Evolutionary conservation across 2,797 vertebrate genomes (phyloP).

Genomic region (Anguilla pacifica): DNA sequence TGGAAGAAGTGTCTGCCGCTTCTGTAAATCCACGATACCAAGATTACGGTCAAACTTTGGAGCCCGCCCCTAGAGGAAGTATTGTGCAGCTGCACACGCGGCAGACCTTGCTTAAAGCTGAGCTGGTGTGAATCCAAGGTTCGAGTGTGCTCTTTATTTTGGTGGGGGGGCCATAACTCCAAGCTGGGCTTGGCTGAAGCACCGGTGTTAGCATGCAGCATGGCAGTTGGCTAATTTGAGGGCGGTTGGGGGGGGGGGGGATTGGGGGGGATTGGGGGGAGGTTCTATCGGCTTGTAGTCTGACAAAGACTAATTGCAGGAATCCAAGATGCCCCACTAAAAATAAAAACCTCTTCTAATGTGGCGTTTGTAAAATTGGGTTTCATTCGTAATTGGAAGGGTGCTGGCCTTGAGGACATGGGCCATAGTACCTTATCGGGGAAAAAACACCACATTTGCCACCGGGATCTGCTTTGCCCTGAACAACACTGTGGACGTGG

Average conservation of each 20-base stretch:
- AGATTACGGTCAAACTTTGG: neutral
- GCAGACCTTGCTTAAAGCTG: slow-evolving; percentile 23
- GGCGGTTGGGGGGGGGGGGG: neutral
- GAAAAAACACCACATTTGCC: neutral
- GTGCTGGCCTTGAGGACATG: no score
- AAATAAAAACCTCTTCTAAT: neutral
- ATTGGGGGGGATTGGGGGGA: neutral
- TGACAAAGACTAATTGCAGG: slow-evolving; percentile 32
- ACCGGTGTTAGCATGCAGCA: slow-evolving; percentile 45
- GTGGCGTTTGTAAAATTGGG: neutral
- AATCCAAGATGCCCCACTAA: slow-evolving; percentile 16
- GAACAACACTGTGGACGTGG: neutral
- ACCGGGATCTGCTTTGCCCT: neutral
- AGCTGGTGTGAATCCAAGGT: neutral
- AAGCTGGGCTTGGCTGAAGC: slow-evolving; percentile 17
- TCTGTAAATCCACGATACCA: neutral
- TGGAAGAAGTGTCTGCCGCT: neutral
- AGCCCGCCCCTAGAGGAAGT: neutral
- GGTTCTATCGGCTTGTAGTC: slow-evolving; percentile 30
- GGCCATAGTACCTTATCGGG: neutral
- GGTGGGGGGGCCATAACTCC: slow-evolving; percentile 26
- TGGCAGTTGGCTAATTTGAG: slow-evolving; percentile 26
- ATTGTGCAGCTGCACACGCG: neutral
- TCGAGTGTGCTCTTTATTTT: slow-evolving; percentile 6
- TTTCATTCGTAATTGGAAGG: neutral